Percentiles rank a stretch among this genome's conserved stretches.
phyloP scores from a whole-genome alignment of 2,888 invertebrate species.

The Spilosoma lubricipeda region DNA sequence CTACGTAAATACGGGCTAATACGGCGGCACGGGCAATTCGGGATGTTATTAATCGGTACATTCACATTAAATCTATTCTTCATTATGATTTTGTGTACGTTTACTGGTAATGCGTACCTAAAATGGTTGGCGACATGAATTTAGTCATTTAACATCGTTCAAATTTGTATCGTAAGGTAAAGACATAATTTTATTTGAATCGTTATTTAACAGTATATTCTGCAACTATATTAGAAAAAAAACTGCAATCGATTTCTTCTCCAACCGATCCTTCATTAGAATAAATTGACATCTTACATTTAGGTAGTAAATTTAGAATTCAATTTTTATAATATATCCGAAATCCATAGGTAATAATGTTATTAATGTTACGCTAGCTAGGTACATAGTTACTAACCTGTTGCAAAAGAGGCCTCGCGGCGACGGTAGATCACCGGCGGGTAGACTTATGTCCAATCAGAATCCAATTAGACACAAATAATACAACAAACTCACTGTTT shows the following conservation, averaged over 20 bases:
- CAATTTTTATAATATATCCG: slow-evolving; percentile 23
- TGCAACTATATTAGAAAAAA: neutral
- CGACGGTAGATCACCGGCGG: slow-evolving; percentile 43
- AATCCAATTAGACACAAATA: slow-evolving; percentile 66
- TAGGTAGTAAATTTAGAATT: too few species aligned
- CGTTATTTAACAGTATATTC: neutral
- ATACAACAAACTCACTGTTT: slow-evolving; percentile 56
- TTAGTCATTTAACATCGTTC: neutral
- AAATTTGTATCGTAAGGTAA: neutral
- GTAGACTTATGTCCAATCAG: slow-evolving; percentile 59
- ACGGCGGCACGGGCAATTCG: neutral
- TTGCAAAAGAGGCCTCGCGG: slow-evolving; percentile 49
- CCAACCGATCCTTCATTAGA: too few species aligned
- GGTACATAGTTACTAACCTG: slow-evolving; percentile 41
- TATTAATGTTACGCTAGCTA: slow-evolving; percentile 22
- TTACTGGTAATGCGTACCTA: neutral
- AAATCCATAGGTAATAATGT: slow-evolving; percentile 19
- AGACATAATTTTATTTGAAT: neutral
- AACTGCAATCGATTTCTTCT: too few species aligned
- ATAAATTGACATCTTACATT: too few species aligned
- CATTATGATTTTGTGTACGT: neutral
- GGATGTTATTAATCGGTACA: neutral
- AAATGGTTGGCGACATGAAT: neutral
- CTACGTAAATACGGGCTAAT: too few species aligned
- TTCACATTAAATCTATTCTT: neutral